phyloP scores from a whole-genome alignment of 2,113 vertebrate species.

The Scalopus aquaticus region DNA sequence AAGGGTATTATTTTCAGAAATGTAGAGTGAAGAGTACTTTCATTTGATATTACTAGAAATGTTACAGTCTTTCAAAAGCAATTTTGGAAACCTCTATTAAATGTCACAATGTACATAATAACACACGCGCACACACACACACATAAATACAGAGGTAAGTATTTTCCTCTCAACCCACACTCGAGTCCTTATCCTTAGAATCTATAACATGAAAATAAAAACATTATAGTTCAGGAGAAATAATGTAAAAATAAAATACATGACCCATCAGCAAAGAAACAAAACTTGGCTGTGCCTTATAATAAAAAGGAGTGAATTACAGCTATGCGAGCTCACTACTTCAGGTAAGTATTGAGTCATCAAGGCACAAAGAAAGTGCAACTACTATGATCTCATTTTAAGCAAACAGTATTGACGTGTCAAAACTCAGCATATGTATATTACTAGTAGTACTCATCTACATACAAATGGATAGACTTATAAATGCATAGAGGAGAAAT shows the following conservation, averaged over 20 bases:
- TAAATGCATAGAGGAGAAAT: background rate
- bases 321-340: background rate
- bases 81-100: background rate
- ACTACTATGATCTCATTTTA: background rate
- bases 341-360: background rate
- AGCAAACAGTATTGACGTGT: background rate
- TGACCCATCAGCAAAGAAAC: background rate
- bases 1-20: background rate
- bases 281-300: background rate
- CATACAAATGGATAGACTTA: background rate
- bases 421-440: background rate
- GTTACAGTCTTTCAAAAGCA: background rate
- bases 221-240: background rate
- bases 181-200: background rate
- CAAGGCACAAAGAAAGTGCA: background rate
- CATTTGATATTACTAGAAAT: background rate
- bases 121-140: background rate
- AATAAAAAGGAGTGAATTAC: background rate
- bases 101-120: background rate
- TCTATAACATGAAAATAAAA: background rate
- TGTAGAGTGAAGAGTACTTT: background rate
- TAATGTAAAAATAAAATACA: background rate
- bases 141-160: background rate
- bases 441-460: background rate
- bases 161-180: background rate